phyloP scores from a whole-genome alignment of 2,113 vertebrate genomes.

The Atherinomorus stipes region DNA sequence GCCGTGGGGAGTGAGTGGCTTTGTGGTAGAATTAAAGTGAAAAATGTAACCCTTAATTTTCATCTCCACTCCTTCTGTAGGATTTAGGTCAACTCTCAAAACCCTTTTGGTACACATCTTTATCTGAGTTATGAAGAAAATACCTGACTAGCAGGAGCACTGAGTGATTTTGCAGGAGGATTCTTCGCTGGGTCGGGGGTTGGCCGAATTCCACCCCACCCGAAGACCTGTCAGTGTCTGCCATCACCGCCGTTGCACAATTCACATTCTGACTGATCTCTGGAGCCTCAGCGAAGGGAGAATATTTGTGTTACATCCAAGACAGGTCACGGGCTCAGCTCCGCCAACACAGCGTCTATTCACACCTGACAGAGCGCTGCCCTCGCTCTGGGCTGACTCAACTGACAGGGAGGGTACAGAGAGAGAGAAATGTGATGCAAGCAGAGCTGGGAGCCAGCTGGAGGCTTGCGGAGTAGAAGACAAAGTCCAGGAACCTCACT shows the following conservation, averaged over 20 bases:
- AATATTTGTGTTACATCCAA: slow-evolving; percentile 67
- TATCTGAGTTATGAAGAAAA: slow-evolving; percentile 55
- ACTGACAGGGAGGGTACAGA: slow-evolving; percentile 44
- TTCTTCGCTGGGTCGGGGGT: slow-evolving; percentile 30
- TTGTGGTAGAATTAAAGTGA: slow-evolving; percentile 56
- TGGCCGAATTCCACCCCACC: slow-evolving; percentile 55
- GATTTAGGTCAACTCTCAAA: slow-evolving; percentile 27
- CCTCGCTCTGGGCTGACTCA: slow-evolving; percentile 45
- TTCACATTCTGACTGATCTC: slow-evolving; percentile 61
- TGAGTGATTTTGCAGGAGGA: slow-evolving; percentile 56
- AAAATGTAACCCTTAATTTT: slow-evolving; percentile 59
- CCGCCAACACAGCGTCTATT: slow-evolving; percentile 66
- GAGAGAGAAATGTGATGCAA: slow-evolving; percentile 42
- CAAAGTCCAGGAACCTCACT: slow-evolving; percentile 10
- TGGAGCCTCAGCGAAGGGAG: slow-evolving; percentile 38
- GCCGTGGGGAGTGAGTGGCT: slow-evolving; percentile 61
- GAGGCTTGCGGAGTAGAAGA: neutral
- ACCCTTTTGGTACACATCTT: slow-evolving; percentile 31
- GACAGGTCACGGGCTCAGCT: slow-evolving; percentile 51
- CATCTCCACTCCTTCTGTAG: slow-evolving; percentile 37
- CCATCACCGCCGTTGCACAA: slow-evolving; percentile 72
- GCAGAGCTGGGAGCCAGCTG: slow-evolving; percentile 10
- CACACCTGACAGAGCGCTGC: slow-evolving; percentile 66
- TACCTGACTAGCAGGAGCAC: slow-evolving; percentile 37
- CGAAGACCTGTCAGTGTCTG: slow-evolving; percentile 71